Evolutionary conservation across 2,797 vertebrate genomes (phyloP), one percentile per base, ranked within the genome.

Genomic region (Tenualosa ilisha): DNA sequence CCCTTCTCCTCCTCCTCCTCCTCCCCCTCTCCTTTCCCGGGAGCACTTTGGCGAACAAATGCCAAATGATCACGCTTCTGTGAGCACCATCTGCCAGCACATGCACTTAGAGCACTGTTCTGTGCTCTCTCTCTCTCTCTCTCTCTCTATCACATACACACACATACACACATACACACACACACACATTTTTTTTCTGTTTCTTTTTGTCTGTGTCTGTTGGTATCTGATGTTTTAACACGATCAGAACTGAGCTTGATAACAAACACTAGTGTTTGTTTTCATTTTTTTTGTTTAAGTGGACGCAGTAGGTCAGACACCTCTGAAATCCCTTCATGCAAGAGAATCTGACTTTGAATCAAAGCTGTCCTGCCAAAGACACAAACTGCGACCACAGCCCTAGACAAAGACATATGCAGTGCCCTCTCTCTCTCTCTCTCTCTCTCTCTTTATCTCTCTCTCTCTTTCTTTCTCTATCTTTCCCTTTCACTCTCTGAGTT

Each of bases 51-150:
- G 89, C 89, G 85, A 93, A 91, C 91, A 94, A 93, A 95, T 88
- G 89, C 91, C 93, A 93, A 93, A 94, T 93, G 91, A 93, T 93
- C 94, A 94, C 86, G 92, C 93, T 94, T 93, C 93, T 89, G 90
- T 92, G 93, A 94, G 91, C 94, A 95, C 94, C 95, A 95, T 95
- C 94, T 96, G 94, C 94, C 92, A 93, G 92, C 91, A 88, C 61
- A 84, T 89, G 91, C 92, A 92, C 93, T 94, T 92, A 91, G 88
- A 93, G 92, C 90, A 89, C 88, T 90, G 90, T 90, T 93, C 91
- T 91, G 87, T 40, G 91, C 88, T 91, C 90, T 87, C 82, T 83
- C 88, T 82, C 88, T 89, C 79, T 87, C 88, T 91, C 90, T 91
- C 89, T 90, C 87, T 92, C 91, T 85, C 75, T 84, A 87, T 85